These are phyloP conservation scores for Apus apus DNA, from an alignment of 2,113 vertebrate genomes.

Conservation along the genomic window DNA sequence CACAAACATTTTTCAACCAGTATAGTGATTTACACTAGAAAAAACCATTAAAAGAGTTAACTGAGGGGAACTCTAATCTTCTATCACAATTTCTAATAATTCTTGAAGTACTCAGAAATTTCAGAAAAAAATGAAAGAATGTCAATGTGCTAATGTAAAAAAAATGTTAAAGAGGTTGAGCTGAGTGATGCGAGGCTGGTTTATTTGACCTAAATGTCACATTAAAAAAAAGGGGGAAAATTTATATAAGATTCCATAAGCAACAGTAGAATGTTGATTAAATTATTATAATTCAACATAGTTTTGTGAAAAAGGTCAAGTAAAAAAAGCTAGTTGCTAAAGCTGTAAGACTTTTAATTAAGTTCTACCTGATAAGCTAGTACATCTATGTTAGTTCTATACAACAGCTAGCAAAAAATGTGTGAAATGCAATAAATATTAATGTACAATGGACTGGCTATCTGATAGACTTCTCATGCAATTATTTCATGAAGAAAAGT, in stretches of 20 bases:
- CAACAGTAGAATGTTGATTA: neutral
- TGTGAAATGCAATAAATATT: neutral
- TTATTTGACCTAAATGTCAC: neutral
- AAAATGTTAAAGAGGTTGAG: neutral
- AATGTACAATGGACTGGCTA: neutral
- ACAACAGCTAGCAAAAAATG: neutral
- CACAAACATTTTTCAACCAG: neutral
- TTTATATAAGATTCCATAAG: neutral
- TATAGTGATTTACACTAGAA: neutral
- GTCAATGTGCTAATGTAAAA: neutral
- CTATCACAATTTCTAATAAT: neutral
- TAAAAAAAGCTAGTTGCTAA: neutral
- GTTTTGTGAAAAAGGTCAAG: neutral
- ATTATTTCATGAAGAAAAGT: neutral
- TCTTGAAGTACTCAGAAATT: neutral
- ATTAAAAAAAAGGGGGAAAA: neutral
- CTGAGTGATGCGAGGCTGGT: neutral
- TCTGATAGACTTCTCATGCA: neutral
- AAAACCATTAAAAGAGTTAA: neutral
- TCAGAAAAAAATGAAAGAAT: neutral
- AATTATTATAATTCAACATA: neutral
- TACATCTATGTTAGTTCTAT: neutral
- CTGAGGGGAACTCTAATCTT: neutral
- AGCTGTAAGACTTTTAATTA: constrained; percentile 14
- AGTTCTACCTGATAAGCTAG: neutral